phyloP scores from a whole-genome alignment of 2,888 invertebrate species.

The Diachrysia chrysitis region DNA sequence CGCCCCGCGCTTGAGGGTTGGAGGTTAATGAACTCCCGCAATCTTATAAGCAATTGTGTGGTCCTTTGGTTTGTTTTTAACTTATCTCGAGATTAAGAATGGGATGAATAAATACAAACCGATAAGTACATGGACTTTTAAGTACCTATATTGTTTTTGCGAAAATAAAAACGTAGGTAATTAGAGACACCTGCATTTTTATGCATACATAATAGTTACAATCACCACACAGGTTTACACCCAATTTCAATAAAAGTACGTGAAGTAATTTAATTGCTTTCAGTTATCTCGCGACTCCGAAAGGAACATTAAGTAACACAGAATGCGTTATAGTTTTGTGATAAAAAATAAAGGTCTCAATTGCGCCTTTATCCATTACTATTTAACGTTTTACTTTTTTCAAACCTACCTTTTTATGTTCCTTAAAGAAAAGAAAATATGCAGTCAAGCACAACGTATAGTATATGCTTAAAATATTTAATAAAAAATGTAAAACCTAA shows the following conservation, averaged over 20 bases:
- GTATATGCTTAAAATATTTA: too few species aligned
- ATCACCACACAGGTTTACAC: conserved; percentile 1
- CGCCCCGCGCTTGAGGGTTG: conserved; percentile 52
- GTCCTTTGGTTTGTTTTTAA: conserved; percentile 23
- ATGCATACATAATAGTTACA: conserved; percentile 5
- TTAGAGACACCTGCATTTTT: conserved; percentile 7
- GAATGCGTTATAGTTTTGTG: background rate
- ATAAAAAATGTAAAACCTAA: too few species aligned
- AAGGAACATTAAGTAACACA: conserved; percentile 5
- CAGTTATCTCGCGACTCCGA: conserved; percentile 4
- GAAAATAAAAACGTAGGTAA: conserved; percentile 3
- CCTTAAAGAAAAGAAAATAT: background rate
- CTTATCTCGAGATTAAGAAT: conserved; percentile 4
- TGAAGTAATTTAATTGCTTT: conserved; percentile 7
- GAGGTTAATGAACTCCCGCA: conserved; percentile 51
- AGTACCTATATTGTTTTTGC: conserved; percentile 1
- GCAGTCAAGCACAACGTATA: too few species aligned
- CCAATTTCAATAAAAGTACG: conserved; percentile 7
- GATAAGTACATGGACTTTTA: background rate
- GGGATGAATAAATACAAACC: conserved; percentile 3
- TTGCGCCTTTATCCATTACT: background rate
- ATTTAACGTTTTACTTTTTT: background rate
- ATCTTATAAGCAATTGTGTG: conserved; percentile 27
- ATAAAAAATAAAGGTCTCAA: background rate
- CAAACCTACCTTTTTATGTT: background rate